Percentiles rank a stretch among this genome's conserved stretches.
These are phyloP conservation scores for Acanthiza pusilla DNA, from an alignment of 2,797 vertebrate genomes.

Conservation along the genomic window DNA sequence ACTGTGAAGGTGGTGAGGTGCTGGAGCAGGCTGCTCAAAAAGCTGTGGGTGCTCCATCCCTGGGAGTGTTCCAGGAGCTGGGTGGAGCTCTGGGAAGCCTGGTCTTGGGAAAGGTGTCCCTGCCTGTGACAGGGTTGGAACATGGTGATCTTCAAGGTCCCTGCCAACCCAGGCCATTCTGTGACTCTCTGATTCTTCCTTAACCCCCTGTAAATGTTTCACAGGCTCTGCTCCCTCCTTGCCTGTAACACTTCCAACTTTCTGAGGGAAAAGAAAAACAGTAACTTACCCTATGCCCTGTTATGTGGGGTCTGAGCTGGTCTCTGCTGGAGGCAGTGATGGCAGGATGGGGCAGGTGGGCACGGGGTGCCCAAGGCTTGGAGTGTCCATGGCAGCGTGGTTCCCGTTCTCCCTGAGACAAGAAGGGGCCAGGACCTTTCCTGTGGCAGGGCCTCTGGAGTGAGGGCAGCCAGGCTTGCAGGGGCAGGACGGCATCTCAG, in stretches of 20 bases:
- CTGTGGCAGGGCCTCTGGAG: rapidly evolving
- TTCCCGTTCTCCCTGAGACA: rapidly evolving
- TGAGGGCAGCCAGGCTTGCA: background rate
- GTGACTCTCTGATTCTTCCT: background rate
- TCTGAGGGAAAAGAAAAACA: rapidly evolving
- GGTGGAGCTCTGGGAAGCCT: background rate
- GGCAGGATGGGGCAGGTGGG: rapidly evolving
- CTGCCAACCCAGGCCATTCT: background rate
- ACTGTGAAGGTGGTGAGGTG: too few species aligned
- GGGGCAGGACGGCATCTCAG: too few species aligned
- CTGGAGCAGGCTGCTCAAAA: background rate
- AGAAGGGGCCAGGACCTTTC: background rate
- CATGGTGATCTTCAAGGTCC: background rate
- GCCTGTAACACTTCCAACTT: background rate
- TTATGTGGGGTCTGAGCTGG: background rate
- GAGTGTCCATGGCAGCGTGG: rapidly evolving
- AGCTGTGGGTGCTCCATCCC: background rate
- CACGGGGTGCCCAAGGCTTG: rapidly evolving
- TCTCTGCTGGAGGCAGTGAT: background rate
- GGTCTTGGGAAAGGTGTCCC: too few species aligned
- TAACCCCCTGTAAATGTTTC: rapidly evolving
- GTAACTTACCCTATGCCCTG: rapidly evolving
- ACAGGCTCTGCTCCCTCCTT: rapidly evolving
- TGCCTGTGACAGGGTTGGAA: background rate
- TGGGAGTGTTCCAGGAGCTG: background rate